phyloP scores from a whole-genome alignment of 2,113 vertebrate genomes.

The Rallus limicola region DNA sequence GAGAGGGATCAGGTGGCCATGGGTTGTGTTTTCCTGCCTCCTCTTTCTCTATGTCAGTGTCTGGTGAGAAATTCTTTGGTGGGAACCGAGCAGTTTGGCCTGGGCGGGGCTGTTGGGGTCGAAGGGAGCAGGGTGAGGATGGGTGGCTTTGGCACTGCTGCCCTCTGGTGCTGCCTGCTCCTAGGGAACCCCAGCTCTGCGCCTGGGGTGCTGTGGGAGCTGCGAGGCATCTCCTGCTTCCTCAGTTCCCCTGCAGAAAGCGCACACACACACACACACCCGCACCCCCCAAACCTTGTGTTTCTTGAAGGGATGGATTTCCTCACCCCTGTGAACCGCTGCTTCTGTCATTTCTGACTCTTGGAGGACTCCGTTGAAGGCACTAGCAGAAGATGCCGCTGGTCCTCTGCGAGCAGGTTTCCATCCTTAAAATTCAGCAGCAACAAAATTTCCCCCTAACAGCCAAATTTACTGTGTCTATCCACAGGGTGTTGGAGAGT shows the following conservation, averaged over 20 bases:
- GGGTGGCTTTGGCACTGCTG: constrained; percentile 56
- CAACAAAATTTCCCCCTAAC: neutral
- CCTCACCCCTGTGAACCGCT: accelerated
- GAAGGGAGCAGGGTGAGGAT: accelerated
- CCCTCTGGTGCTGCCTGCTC: constrained; percentile 22
- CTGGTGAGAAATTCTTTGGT: neutral
- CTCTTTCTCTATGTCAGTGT: neutral
- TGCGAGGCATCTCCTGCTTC: neutral
- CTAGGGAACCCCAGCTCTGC: neutral
- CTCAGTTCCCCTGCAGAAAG: neutral
- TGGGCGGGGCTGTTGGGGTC: neutral
- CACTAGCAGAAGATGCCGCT: neutral
- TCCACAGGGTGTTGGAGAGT: neutral
- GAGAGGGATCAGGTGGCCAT: neutral
- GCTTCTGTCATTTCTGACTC: neutral
- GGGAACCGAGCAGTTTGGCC: neutral
- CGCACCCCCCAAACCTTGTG: accelerated
- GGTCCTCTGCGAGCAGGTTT: neutral
- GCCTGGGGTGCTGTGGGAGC: neutral
- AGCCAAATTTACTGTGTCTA: neutral
- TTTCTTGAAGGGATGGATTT: neutral
- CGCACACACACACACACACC: too few species aligned
- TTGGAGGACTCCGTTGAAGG: neutral
- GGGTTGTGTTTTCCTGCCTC: neutral
- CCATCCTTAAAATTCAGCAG: neutral